Base-by-base conservation (phyloP, 2,113 vertebrate species). In the Galbula dea region DNA sequence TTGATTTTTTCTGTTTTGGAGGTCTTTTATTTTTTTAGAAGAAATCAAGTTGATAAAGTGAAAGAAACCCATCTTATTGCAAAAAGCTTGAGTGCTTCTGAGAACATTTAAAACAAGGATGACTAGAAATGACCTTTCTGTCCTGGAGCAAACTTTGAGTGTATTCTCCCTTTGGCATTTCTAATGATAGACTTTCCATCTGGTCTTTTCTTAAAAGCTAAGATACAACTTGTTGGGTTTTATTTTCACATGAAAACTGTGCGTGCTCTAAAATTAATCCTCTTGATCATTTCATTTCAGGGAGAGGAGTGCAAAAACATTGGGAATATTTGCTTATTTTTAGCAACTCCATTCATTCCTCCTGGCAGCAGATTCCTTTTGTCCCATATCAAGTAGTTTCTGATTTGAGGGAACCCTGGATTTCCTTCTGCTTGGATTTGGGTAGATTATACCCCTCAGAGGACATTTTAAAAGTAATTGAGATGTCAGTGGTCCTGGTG, bases 111-210 rank as follows among this genome's bases (percentile, higher is more conserved):
- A 86, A 93, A 55, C 85, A 91, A 95, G 92, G 89, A 88, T 96
- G 93, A 94, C 91, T 95, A 94, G 95, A 91, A 94, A 90, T 96
- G 94, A 97, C 95, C 96, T 97, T 96, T 96, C 75, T 77, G 92
- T 91, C 91, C 88, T 83, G 69, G 77, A 94, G 92, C 21, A 30
- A 94, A 95, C 91, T 96, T 91, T 62, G 73, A 90, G 94, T 72
- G 45, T 94, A 46, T 95, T 95, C 90, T 86, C 93, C 94, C 95
- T 94, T 95, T 93, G 95, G 95, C 95, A 96, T 96, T 95, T 96
- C 95, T 94, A 95, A 95, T 95, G 95, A 93, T 95, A 97, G 95
- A 91, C 91, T 88, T 95, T 90, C 96, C 95, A 94, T 97, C 94
- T 96, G 94, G 88, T 95, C 76, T 90, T 95, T 92, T 86, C 92